These are phyloP conservation scores for Macropus fuliginosus DNA, from an alignment of 2,797 vertebrate genomes.

Conservation along the genomic window DNA sequence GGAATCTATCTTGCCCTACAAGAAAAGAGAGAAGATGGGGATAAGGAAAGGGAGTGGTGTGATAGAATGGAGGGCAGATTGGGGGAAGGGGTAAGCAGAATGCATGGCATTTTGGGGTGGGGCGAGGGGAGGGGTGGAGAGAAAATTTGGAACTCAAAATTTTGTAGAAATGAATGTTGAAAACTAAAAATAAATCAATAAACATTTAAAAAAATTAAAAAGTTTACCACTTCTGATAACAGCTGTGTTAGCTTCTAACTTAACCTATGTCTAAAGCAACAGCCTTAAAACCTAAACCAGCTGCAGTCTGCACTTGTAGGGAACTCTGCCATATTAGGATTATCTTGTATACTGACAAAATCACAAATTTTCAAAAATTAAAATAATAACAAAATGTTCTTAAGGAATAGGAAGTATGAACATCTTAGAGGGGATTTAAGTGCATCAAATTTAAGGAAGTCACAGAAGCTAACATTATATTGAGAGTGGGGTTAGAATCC, in stretches of 20 bases:
- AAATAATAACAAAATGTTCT: constrained; percentile 14
- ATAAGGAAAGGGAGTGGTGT: too few species aligned
- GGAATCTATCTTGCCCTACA: too few species aligned
- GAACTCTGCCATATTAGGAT: neutral
- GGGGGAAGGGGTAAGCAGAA: too few species aligned
- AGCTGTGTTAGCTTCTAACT: neutral
- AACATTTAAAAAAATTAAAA: neutral
- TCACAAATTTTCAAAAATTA: neutral
- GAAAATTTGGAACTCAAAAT: too few species aligned
- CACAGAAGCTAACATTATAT: neutral
- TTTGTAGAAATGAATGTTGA: too few species aligned
- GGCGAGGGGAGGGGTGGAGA: too few species aligned
- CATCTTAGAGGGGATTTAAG: neutral
- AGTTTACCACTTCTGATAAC: neutral
- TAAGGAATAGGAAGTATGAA: constrained; percentile 16
- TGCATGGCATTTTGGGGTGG: too few species aligned
- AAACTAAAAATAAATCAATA: too few species aligned
- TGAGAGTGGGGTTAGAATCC: neutral
- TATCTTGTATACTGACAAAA: neutral
- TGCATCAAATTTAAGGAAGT: neutral
- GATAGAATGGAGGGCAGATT: too few species aligned
- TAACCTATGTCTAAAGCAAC: neutral
- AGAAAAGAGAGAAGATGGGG: too few species aligned
- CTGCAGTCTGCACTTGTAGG: neutral
- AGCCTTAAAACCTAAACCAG: neutral